Conservation (phyloP, 2,888 invertebrate genomes). For the Caenorhabditis afra region DNA sequence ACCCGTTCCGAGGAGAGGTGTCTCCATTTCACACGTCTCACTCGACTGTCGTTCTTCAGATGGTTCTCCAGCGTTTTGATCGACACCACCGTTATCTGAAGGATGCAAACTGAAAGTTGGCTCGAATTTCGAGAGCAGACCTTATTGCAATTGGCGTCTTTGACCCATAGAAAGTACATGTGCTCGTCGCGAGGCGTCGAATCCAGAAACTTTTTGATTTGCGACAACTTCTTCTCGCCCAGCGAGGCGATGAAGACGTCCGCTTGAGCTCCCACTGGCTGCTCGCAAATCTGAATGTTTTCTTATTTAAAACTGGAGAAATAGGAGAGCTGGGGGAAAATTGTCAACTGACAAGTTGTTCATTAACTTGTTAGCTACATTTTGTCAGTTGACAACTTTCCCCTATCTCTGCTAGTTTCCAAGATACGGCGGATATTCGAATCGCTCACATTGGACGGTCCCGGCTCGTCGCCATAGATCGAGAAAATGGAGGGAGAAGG, state of each 20-base stretch:
- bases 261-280: slow-evolving; percentile 69
- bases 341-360: too few relatives aligned
- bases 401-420: too few relatives aligned
- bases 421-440: too few relatives aligned
- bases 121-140: not conserved
- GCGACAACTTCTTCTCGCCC: slow-evolving; percentile 64
- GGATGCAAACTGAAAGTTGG: not conserved
- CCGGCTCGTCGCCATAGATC: slow-evolving; percentile 66
- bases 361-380: too few relatives aligned
- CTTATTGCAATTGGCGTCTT: slow-evolving; percentile 59
- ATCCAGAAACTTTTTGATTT: slow-evolving; percentile 65
- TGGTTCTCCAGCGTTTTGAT: slow-evolving; percentile 70
- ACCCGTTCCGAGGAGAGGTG: slow-evolving; percentile 66
- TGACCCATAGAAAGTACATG: slow-evolving; percentile 70
- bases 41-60: slow-evolving; percentile 63
- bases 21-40: slow-evolving; percentile 70
- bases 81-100: slow-evolving; percentile 67
- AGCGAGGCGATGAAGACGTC: slow-evolving; percentile 66
- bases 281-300: slow-evolving; percentile 61
- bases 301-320: not conserved
- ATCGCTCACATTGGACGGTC: slow-evolving; percentile 63
- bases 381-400: not conserved
- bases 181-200: slow-evolving; percentile 65
- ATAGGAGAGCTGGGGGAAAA: not conserved
- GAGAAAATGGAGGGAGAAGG: slow-evolving; percentile 66